Percentiles rank a stretch among this genome's conserved stretches.
phyloP scores from a whole-genome alignment of 2,888 invertebrate species.

The Peribatodes rhomboidaria region DNA sequence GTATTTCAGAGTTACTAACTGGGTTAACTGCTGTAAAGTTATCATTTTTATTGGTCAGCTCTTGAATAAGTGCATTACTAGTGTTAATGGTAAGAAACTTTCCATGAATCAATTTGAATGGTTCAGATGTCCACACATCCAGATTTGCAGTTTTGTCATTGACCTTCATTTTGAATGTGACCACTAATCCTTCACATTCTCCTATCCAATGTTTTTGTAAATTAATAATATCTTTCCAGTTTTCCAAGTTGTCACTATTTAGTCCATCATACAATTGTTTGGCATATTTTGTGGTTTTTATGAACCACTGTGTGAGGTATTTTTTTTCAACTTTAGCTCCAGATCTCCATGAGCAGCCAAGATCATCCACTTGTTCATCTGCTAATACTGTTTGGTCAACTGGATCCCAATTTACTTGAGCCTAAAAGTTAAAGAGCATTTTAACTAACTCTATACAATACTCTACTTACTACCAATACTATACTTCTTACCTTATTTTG shows the following conservation, averaged over 20 bases:
- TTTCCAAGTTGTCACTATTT: conserved; percentile 88
- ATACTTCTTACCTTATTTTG: conserved; percentile 91
- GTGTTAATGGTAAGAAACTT: conserved; percentile 89
- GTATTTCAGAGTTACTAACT: conserved; percentile 88
- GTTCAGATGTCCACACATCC: conserved; percentile 91
- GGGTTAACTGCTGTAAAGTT: conserved; percentile 87
- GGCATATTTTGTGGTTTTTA: conserved; percentile 94
- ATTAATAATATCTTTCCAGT: conserved; percentile 95
- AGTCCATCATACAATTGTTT: conserved; percentile 91
- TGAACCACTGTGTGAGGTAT: conserved; percentile 97
- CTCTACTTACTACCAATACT: not conserved
- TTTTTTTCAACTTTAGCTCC: conserved; percentile 97
- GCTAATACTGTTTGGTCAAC: conserved; percentile 98
- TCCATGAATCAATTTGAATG: conserved; percentile 90
- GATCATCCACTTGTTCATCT: conserved; percentile 98
- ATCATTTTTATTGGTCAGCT: conserved; percentile 49
- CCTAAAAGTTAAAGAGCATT: conserved; percentile 75
- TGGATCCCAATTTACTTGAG: conserved; percentile 99
- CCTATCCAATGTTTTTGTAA: conserved; percentile 97
- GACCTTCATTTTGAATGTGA: conserved; percentile 87
- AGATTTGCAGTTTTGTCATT: conserved; percentile 63
- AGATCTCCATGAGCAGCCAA: conserved; percentile 97
- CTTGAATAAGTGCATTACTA: conserved; percentile 67
- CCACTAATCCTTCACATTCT: conserved; percentile 91
- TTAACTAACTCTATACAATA: too few relatives aligned